Evolutionary conservation across 1,140 invertebrate species (phyloP).

Genomic region (Antheraea pernyi): DNA sequence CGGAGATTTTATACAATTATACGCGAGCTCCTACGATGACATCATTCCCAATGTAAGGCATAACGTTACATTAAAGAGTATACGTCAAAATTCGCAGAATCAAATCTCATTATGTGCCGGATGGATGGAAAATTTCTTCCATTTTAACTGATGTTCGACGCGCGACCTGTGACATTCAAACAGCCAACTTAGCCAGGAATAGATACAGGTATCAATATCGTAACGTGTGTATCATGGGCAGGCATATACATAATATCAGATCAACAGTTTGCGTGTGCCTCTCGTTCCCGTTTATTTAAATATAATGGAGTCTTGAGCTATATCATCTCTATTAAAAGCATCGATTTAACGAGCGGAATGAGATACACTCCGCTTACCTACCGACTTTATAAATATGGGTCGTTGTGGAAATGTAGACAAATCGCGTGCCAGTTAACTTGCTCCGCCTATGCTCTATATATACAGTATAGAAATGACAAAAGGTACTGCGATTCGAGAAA

Average conservation of each 20-base stretch:
- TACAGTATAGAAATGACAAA: slow-evolving; percentile 33
- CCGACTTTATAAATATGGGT: slow-evolving; percentile 57
- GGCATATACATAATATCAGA: slow-evolving; percentile 25
- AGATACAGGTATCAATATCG: slow-evolving; percentile 23
- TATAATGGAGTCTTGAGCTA: slow-evolving; percentile 44
- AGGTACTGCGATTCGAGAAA: slow-evolving; percentile 27
- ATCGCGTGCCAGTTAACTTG: slow-evolving; percentile 16
- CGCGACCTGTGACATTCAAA: slow-evolving; percentile 24
- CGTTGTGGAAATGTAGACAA: slow-evolving; percentile 23
- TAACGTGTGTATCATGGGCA: slow-evolving; percentile 6
- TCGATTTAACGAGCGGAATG: slow-evolving; percentile 66
- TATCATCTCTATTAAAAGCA: slow-evolving; percentile 69
- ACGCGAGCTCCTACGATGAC: slow-evolving; percentile 3
- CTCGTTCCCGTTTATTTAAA: slow-evolving; percentile 29
- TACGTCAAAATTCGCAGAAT: background rate
- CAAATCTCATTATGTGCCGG: background rate
- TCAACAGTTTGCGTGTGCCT: slow-evolving; percentile 26
- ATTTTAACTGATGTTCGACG: background rate
- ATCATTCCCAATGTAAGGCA: slow-evolving; percentile 6
- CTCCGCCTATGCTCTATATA: background rate
- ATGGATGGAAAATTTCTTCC: background rate
- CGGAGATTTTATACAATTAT: slow-evolving; percentile 40
- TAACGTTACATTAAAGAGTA: background rate
- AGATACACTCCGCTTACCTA: slow-evolving; percentile 36
- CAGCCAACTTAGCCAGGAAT: slow-evolving; percentile 16